Percentiles rank a stretch among this genome's conserved stretches.
Conservation (phyloP, 2,888 invertebrate genomes). For the Thecocarcelia acutangulata region DNA sequence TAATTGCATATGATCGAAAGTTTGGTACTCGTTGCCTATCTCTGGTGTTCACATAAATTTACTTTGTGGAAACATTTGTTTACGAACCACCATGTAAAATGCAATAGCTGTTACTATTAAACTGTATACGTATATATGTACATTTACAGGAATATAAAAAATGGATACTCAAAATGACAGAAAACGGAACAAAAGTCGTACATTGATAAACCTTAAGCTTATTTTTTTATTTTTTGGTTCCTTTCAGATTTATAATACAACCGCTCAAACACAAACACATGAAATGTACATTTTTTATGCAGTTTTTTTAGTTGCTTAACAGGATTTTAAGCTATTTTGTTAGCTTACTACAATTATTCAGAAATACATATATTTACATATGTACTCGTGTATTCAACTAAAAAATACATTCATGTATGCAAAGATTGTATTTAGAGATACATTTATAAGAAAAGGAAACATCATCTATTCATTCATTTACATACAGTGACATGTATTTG, state of each 20-base stretch:
- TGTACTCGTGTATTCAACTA: not conserved
- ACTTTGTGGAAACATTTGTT: too few species aligned
- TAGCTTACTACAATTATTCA: not conserved
- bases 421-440: slow-evolving; percentile 2
- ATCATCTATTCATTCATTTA: slow-evolving; percentile 53
- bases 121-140: not conserved
- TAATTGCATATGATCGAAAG: too few species aligned
- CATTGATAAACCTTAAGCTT: not conserved
- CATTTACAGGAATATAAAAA: not conserved
- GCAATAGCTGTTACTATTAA: not conserved
- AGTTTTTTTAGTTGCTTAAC: slow-evolving; percentile 12
- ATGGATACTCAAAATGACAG: slow-evolving; percentile 6
- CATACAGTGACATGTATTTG: slow-evolving; percentile 59
- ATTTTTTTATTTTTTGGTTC: not conserved
- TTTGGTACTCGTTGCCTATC: too few species aligned
- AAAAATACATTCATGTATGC: not conserved
- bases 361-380: not conserved
- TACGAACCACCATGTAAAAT: too few species aligned
- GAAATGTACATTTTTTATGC: not conserved
- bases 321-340: slow-evolving; percentile 52
- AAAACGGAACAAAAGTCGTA: not conserved
- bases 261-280: not conserved
- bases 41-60: too few species aligned
- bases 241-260: slow-evolving; percentile 5
- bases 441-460: slow-evolving; percentile 27